Base-by-base conservation (phyloP, 2,113 vertebrate species). In the Cottus gobio region DNA sequence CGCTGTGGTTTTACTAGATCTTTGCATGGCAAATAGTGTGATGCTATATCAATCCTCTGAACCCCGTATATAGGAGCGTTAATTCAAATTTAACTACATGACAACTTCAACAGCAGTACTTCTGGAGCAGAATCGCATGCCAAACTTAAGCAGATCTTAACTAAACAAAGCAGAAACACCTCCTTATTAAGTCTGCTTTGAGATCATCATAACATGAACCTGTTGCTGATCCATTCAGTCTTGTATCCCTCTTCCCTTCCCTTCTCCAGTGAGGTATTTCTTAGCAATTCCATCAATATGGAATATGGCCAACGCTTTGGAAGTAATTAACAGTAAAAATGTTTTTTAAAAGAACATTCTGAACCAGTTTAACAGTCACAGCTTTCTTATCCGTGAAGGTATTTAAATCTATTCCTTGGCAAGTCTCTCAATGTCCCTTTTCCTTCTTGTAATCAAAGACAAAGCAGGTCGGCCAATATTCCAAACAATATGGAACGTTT, bases 401-500 rank as follows among this genome's bases (percentile, higher is more conserved):
- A 39, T 12, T 72, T 75, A 24, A 75, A 61, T 82, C 61, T 11
- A 73, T 63, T 80, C 9, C 26, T 67, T 60, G 78, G 56, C 56
- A 71, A 79, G 50, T 73, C 48, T 75, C 34, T 42, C 31, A 46
- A 16, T 20, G 36, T 80, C 70, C 44, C 28, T n/a, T 72, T 64
- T 46, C 26, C 70, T 67, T 64, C 15, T 0, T 8, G 11, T n/a
- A 56, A 50, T 75, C 66, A 65, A 67, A 85, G 50, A 64, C 71
- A 30, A 82, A 64, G 81, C 83, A 61, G 75, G 75, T 80, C 70
- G 10, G 72, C 65, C 58, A 37, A 78, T 72, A 54, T 48, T 54
- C 50, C 66, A 58, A 48, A 83, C 70, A 86, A 83, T 75, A 77
- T 60, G 79, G 65, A 76, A 72, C 57, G 30, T 71, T 83, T 88